These are phyloP conservation scores for Lasioglossum morio DNA, from an alignment of 2,888 invertebrate species.

Conservation along the genomic window DNA sequence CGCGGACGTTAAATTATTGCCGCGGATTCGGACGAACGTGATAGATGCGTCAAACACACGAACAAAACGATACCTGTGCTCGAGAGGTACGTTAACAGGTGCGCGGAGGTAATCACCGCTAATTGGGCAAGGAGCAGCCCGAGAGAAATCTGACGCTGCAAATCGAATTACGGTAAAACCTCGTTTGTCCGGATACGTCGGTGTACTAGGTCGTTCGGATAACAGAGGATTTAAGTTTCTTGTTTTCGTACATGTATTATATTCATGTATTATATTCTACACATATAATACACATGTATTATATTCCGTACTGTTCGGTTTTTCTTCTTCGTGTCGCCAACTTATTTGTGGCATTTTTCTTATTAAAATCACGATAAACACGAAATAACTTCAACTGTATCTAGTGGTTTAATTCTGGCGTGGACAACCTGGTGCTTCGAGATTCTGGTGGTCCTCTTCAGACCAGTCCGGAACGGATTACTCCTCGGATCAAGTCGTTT, in stretches of 20 bases:
- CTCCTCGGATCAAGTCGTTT: not conserved
- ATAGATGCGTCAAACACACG: conserved; percentile 45
- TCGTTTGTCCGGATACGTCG: not conserved
- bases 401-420: too few species aligned
- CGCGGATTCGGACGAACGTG: conserved; percentile 38
- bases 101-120: not conserved
- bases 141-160: conserved; percentile 17
- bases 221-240: not conserved
- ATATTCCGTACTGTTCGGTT: too few species aligned
- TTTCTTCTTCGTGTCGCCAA: too few species aligned
- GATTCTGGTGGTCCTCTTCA: too few species aligned
- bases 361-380: too few species aligned
- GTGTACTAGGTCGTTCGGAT: not conserved
- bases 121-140: not conserved
- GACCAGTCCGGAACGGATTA: too few species aligned
- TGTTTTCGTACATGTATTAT: too few species aligned
- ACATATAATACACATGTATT: too few species aligned
- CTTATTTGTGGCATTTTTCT: too few species aligned
- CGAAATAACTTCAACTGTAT: too few species aligned
- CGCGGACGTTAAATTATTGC: conserved; percentile 42
- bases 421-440: too few species aligned
- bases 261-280: too few species aligned
- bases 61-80: conserved; percentile 23
- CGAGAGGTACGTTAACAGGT: not conserved
- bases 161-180: conserved; percentile 10